Evolutionary conservation across 2,113 vertebrate species (phyloP).

Genomic region (Oxyruncus cristatus): DNA sequence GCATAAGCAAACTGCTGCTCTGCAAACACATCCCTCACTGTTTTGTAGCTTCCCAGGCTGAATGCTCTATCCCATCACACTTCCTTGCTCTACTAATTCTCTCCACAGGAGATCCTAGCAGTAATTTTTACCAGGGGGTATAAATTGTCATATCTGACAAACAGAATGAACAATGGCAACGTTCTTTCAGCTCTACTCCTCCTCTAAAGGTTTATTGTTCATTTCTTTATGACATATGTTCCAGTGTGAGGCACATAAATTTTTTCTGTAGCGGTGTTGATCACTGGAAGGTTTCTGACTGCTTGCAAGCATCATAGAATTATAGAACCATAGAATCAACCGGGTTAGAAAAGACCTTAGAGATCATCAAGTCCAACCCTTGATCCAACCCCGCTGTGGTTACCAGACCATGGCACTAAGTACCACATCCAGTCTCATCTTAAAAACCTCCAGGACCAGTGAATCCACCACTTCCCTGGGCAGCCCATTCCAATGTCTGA

Average conservation of each 20-base stretch:
- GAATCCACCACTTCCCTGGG: too few species aligned
- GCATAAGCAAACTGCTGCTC: neutral
- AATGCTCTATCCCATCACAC: neutral
- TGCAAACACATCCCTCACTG: neutral
- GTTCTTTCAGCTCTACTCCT: neutral
- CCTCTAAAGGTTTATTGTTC: neutral
- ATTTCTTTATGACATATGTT: neutral
- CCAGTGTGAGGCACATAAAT: neutral
- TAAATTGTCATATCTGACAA: neutral
- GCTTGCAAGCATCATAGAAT: neutral
- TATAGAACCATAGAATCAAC: too few species aligned
- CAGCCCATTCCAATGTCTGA: too few species aligned
- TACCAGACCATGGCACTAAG: too few species aligned
- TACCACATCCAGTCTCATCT: too few species aligned
- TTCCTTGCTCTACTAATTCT: neutral
- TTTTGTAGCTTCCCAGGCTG: neutral
- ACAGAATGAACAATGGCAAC: neutral
- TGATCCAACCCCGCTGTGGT: too few species aligned
- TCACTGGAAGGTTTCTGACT: neutral
- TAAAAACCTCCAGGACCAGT: too few species aligned
- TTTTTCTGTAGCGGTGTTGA: neutral
- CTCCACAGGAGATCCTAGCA: neutral
- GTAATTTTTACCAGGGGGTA: neutral
- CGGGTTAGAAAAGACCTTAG: too few species aligned
- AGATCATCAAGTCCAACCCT: too few species aligned